Conservation (phyloP, 2,888 invertebrate genomes). For the Drosophila mayaguana region DNA sequence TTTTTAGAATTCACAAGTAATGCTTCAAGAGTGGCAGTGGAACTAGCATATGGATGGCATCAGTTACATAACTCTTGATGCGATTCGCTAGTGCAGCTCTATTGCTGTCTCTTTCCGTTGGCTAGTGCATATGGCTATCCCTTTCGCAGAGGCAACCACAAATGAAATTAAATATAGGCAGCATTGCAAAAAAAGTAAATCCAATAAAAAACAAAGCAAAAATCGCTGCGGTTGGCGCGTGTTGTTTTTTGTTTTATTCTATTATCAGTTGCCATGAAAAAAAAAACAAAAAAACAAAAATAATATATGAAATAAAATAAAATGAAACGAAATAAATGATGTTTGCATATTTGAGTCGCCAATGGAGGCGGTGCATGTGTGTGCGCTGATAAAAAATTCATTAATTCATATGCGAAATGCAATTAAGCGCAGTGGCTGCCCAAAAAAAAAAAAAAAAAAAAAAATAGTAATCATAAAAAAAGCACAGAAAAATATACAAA, state of each 20-base stretch:
- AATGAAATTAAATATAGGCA: conserved; percentile 75
- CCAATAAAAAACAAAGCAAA: conserved; percentile 35
- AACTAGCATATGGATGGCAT: conserved; percentile 46
- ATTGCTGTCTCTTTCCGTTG: conserved; percentile 28
- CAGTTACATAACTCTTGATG: conserved; percentile 21
- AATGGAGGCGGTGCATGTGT: conserved; percentile 30
- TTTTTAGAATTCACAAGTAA: background rate
- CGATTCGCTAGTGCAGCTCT: conserved; percentile 19
- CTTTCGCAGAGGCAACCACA: conserved; percentile 55
- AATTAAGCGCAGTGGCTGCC: conserved; percentile 80
- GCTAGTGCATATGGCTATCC: conserved; percentile 11
- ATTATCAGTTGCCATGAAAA: conserved; percentile 67
- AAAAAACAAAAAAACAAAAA: conserved; percentile 1
- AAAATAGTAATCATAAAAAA: conserved; percentile 36
- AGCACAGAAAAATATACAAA: background rate
- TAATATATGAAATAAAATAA: conserved; percentile 27
- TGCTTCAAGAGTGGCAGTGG: conserved; percentile 10
- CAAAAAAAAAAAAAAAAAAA: conserved; percentile 52
- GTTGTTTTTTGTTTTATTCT: conserved; percentile 66
- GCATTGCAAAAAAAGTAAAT: conserved; percentile 27
- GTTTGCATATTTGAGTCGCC: conserved; percentile 55
- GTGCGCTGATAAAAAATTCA: conserved; percentile 79
- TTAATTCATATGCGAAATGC: conserved; percentile 82
- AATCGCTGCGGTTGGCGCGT: conserved; percentile 67
- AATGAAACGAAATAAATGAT: conserved; percentile 64